Evolutionary conservation across 2,797 vertebrate genomes (phyloP).

Genomic region (Cynopterus sphinx): DNA sequence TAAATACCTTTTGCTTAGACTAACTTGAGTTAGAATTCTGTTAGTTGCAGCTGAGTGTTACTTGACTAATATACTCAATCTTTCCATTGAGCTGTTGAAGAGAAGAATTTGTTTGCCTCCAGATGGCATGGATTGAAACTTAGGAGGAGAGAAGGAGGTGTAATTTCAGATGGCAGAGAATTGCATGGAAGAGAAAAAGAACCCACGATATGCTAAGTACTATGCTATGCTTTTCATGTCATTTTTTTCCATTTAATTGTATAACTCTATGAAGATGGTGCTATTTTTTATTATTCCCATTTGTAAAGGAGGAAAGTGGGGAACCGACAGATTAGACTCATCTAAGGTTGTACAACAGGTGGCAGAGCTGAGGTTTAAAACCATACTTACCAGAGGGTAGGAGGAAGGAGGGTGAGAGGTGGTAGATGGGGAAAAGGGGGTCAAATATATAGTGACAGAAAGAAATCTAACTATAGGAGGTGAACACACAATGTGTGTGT

Average conservation of each 20-base stretch:
- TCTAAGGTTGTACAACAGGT: background rate
- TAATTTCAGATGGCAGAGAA: background rate
- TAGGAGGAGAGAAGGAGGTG: background rate
- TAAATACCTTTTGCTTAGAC: background rate
- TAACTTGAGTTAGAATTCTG: slow-evolving; percentile 9
- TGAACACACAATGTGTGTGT: too few relatives aligned
- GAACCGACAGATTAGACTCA: background rate
- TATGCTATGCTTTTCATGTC: background rate
- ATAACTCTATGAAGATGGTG: background rate
- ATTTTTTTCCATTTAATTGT: background rate
- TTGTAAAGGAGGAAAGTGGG: background rate
- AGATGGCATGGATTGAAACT: background rate
- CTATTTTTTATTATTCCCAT: background rate
- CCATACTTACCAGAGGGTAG: background rate
- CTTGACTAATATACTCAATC: background rate
- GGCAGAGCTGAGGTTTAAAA: background rate
- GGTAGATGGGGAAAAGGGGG: too few relatives aligned
- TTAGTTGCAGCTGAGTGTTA: background rate
- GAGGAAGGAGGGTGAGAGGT: too few relatives aligned
- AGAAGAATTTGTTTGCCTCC: background rate
- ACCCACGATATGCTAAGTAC: background rate
- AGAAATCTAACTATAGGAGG: too few relatives aligned
- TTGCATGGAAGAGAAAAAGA: background rate
- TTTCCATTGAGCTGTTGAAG: background rate
- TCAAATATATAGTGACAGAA: too few relatives aligned